These are phyloP conservation scores for Agonopterix arenella DNA, from an alignment of 2,888 invertebrate genomes.

Conservation along the genomic window DNA sequence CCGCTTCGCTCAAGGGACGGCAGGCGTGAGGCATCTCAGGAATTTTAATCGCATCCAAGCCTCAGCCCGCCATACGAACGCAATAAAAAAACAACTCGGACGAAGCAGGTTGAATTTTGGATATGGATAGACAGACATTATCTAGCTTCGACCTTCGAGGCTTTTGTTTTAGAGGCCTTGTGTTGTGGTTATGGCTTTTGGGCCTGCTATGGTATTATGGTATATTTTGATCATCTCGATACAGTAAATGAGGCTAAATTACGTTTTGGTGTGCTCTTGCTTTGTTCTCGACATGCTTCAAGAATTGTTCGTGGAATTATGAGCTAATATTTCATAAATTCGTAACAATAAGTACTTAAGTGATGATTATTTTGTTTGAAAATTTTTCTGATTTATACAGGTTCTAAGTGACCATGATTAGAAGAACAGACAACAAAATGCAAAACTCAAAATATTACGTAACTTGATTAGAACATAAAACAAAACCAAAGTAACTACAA, in stretches of 20 bases:
- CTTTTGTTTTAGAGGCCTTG: constrained; percentile 25
- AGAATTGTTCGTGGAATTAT: no score
- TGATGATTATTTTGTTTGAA: no score
- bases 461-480: constrained; percentile 30
- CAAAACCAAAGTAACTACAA: constrained; percentile 27
- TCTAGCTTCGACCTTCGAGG: constrained; percentile 36
- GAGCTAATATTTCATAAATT: no score
- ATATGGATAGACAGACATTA: constrained; percentile 39
- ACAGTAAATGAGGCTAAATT: no score
- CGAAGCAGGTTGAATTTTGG: constrained; percentile 43
- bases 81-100: constrained; percentile 53
- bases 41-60: constrained; percentile 74
- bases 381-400: no score
- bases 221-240: no score
- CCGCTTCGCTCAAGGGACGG: constrained; percentile 41
- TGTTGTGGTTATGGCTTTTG: background rate
- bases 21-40: constrained; percentile 69
- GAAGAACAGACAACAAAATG: no score
- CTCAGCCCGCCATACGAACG: constrained; percentile 41
- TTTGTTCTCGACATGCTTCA: no score
- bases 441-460: constrained; percentile 16
- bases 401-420: no score
- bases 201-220: no score
- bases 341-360: no score
- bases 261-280: no score